Evolutionary conservation across 2,888 invertebrate species (phyloP).

Genomic region (Scotopteryx bipunctaria): DNA sequence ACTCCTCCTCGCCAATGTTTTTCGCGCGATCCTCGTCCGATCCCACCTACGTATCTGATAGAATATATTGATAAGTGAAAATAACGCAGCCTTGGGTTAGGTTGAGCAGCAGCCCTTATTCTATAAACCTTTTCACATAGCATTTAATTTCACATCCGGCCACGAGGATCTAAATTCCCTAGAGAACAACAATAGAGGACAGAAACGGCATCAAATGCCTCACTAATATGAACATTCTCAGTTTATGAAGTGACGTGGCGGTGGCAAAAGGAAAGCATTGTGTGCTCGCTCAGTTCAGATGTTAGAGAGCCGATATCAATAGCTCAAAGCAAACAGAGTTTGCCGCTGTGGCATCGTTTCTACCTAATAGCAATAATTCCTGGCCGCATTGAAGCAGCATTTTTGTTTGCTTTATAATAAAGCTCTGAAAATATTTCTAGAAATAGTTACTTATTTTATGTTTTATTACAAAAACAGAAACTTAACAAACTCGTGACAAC

Average conservation of each 20-base stretch:
- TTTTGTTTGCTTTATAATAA: conserved; percentile 4
- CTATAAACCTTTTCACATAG: conserved; percentile 32
- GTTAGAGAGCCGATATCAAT: conserved; percentile 28
- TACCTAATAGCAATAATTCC: conserved; percentile 23
- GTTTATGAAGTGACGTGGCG: conserved; percentile 39
- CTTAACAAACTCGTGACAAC: conserved; percentile 29
- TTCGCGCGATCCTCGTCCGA: conserved; percentile 57
- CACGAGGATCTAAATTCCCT: conserved; percentile 29
- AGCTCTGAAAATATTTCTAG: background rate
- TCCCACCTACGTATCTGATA: conserved; percentile 50
- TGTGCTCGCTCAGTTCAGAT: conserved; percentile 32
- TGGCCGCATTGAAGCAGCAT: conserved; percentile 16
- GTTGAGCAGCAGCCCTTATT: conserved; percentile 32
- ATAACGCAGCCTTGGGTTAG: conserved; percentile 31
- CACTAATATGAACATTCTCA: conserved; percentile 40
- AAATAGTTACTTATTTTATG: background rate
- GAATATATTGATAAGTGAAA: conserved; percentile 51
- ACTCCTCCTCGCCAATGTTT: conserved; percentile 77
- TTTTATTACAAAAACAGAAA: conserved; percentile 2
- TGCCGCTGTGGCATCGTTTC: conserved; percentile 13
- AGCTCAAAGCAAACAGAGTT: conserved; percentile 23
- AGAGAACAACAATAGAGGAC: conserved; percentile 37
- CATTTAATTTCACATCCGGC: conserved; percentile 40
- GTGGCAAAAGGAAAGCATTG: conserved; percentile 36
- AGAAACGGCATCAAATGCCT: conserved; percentile 37